A percentile compares a stretch with the other conserved stretches of the same genome.
These are phyloP conservation scores for Drosophila albomicans DNA, from an alignment of 1,140 invertebrate genomes.

Conservation along the genomic window DNA sequence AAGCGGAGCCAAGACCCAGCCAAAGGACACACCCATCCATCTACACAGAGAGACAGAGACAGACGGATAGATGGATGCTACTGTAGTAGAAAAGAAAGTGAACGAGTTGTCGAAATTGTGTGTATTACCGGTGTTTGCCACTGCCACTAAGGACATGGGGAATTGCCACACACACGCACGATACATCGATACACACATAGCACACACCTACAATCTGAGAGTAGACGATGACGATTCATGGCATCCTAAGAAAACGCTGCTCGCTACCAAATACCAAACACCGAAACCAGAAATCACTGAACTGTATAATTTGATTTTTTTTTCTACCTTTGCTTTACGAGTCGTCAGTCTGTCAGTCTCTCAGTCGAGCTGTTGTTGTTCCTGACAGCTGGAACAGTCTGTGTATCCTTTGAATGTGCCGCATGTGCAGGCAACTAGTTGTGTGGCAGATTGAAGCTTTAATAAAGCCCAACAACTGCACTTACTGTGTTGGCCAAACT, in stretches of 20 bases:
- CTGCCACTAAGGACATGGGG: slow-evolving; percentile 2
- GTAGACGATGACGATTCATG: neutral
- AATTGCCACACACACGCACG: neutral
- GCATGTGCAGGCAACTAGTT: slow-evolving; percentile 2
- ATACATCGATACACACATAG: neutral
- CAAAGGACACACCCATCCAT: slow-evolving; percentile 8
- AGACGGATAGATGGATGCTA: slow-evolving; percentile 2
- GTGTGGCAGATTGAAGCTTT: slow-evolving; percentile 27
- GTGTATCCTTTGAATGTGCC: neutral
- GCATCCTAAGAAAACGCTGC: slow-evolving; percentile 2
- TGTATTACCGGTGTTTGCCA: slow-evolving; percentile 44
- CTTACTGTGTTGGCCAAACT: slow-evolving; percentile 42
- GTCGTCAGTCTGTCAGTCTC: slow-evolving; percentile 33
- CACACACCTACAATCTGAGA: neutral
- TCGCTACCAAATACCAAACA: slow-evolving; percentile 55
- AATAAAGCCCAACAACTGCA: slow-evolving; percentile 26
- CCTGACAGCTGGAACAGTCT: slow-evolving; percentile 21
- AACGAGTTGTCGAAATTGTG: slow-evolving; percentile 37
- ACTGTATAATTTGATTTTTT: slow-evolving; percentile 78
- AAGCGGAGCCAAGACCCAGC: neutral
- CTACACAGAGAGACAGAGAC: slow-evolving; percentile 1
- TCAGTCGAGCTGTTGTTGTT: slow-evolving; percentile 28
- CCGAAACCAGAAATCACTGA: slow-evolving; percentile 75
- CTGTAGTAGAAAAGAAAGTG: slow-evolving; percentile 21
- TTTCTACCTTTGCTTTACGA: slow-evolving; percentile 21